These are phyloP conservation scores for Lutjanus erythropterus DNA, from an alignment of 2,113 vertebrate species.

Conservation along the genomic window DNA sequence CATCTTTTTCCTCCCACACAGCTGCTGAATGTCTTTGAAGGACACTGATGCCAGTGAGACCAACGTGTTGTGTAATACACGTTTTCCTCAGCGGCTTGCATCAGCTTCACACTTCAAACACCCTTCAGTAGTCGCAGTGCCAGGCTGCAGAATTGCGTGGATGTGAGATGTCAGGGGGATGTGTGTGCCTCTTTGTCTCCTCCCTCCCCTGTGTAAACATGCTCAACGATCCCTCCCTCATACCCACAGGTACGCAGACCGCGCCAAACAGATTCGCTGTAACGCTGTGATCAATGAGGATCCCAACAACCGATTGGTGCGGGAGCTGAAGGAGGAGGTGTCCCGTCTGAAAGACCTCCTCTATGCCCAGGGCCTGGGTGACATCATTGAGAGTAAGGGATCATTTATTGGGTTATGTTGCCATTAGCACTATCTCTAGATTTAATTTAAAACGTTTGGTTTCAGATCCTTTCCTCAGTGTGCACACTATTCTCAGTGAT, in stretches of 20 bases:
- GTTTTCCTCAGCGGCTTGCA: constrained; percentile 21
- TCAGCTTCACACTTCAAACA: constrained; percentile 58
- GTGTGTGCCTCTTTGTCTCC: constrained; percentile 6
- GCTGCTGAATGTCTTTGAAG: constrained; percentile 36
- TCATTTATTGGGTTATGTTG: background rate
- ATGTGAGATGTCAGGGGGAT: background rate
- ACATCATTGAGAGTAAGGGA: constrained; percentile 96
- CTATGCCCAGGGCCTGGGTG: constrained; percentile 93
- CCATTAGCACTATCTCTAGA: background rate
- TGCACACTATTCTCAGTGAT: constrained; percentile 3
- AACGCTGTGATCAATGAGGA: constrained; percentile 98
- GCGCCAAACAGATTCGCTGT: constrained; percentile 98
- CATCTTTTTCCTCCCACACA: constrained; percentile 26
- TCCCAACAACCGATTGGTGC: constrained; percentile 96
- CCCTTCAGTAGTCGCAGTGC: constrained; percentile 34
- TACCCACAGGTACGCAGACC: constrained; percentile 91
- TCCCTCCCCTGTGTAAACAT: constrained; percentile 7
- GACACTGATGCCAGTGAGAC: constrained; percentile 9
- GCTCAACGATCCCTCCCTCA: background rate
- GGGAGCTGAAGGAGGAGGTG: constrained; percentile 97
- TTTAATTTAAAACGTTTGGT: background rate
- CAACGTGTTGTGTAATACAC: constrained; percentile 41
- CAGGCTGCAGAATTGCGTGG: constrained; percentile 24
- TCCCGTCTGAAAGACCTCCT: constrained; percentile 94
- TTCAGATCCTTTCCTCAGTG: constrained; percentile 4